Evolutionary conservation across 2,797 vertebrate species (phyloP), one percentile per base, ranked within the genome.

Genomic region (Pogoniulus pusillus): DNA sequence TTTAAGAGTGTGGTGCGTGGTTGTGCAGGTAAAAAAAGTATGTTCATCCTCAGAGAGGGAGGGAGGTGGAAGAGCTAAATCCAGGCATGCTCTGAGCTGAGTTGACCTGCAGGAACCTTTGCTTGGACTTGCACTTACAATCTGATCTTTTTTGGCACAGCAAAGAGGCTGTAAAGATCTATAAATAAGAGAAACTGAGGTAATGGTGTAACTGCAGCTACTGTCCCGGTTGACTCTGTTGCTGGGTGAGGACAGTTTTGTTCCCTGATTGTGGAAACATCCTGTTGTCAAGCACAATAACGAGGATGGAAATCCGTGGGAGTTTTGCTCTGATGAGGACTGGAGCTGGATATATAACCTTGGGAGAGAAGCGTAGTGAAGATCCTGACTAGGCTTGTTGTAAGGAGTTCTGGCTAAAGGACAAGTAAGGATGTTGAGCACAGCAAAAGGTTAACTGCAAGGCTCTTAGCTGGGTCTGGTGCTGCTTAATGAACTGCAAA

Each of bases 121-220:
- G 55, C 30, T 10, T 83, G 89, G 86, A 66, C 77, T 65, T 53
- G 79, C n/a, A 6, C 39, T 85, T 81, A 93, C 58, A 85, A 62
- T 90, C 55, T 89, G 91, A 95, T 95, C 87, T 93, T 95, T 95
- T 95, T 82, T 96, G 96, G 94, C 94, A 91, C 34, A 60, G 93
- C 16, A 18, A 34, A 71, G 90, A 75, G 82, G 34, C 69, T 66
- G 16, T 87, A 82, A 88, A 89, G 93, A 64, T 92, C 94, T 96
- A 94, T 96, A 96, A 97, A 96, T 97, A 96, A 95, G 86, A 93
- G 91, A 93, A 95, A 94, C 88, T 54, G 77, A 90, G 91, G 74
- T 93, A 92, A 89, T 89, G 78, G 4, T 37, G 78, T 91, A 85
- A 85, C 68, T 8, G 6, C 90, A 82, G 64, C 68, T 80, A 72